Conservation (phyloP, 1,140 invertebrate genomes). For the Cotesia vestalis region DNA sequence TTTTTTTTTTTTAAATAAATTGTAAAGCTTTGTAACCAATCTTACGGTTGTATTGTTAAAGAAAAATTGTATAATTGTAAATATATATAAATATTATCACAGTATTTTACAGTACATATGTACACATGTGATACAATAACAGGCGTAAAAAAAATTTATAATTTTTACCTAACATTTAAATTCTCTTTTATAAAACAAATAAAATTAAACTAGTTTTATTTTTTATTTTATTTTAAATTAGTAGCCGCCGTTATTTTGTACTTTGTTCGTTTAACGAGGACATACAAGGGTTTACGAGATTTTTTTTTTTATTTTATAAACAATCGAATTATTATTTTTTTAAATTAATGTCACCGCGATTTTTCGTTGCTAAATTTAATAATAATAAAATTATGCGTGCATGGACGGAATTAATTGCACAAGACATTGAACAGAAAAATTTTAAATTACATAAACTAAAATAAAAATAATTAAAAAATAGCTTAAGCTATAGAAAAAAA, state of each 20-base stretch:
- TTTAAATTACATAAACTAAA: neutral
- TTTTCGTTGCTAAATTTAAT: neutral
- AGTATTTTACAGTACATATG: slow-evolving; percentile 64
- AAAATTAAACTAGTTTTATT: slow-evolving; percentile 48
- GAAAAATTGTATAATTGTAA: slow-evolving; percentile 41
- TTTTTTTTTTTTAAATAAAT: slow-evolving; percentile 15
- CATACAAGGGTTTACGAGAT: neutral
- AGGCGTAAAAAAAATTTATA: slow-evolving; percentile 15
- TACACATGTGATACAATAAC: slow-evolving; percentile 58
- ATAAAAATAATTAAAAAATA: slow-evolving; percentile 40
- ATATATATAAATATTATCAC: slow-evolving; percentile 64
- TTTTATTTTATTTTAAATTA: slow-evolving; percentile 26
- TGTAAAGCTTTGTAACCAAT: slow-evolving; percentile 39
- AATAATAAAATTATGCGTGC: slow-evolving; percentile 11
- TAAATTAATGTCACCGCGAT: neutral
- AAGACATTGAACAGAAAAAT: slow-evolving; percentile 5
- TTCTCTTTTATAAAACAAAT: slow-evolving; percentile 1
- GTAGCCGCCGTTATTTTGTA: slow-evolving; percentile 50
- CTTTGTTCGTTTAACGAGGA: slow-evolving; percentile 43
- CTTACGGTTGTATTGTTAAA: slow-evolving; percentile 53
- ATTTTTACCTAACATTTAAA: slow-evolving; percentile 24
- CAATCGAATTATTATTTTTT: neutral
- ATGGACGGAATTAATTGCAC: slow-evolving; percentile 29
- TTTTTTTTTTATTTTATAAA: slow-evolving; percentile 1
- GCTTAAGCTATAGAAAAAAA: slow-evolving; percentile 51